Percentiles rank a stretch among this genome's conserved stretches.
Evolutionary conservation across 1,140 invertebrate genomes (phyloP).

Genomic region (Caligus rogercresseyi): DNA sequence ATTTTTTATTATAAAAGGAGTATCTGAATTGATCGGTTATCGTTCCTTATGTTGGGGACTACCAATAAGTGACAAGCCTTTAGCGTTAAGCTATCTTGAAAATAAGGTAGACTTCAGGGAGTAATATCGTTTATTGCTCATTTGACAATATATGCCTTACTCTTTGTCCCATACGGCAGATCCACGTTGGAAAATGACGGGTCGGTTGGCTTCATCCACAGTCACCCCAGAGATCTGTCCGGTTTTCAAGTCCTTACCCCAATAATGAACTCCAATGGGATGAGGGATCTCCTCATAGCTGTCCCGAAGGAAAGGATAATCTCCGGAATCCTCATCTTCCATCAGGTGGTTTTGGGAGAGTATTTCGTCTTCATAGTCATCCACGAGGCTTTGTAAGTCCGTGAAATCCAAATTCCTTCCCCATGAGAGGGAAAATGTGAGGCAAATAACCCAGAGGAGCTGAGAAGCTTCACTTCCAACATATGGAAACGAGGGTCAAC

Average conservation of each 20-base stretch:
- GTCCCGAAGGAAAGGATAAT: background rate
- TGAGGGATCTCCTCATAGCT: conserved; percentile 3
- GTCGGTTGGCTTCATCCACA: conserved; percentile 47
- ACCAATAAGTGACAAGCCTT: too few relatives aligned
- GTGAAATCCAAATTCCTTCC: background rate
- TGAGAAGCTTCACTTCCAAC: too few relatives aligned
- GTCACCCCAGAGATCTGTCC: conserved; percentile 64
- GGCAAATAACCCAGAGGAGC: too few relatives aligned
- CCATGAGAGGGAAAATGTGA: background rate
- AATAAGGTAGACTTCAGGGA: too few relatives aligned
- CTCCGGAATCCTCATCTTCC: background rate
- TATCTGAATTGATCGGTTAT: too few relatives aligned
- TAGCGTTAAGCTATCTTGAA: too few relatives aligned
- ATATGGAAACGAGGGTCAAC: too few relatives aligned
- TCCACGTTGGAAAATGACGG: conserved; percentile 68
- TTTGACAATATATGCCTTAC: too few relatives aligned
- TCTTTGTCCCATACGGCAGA: conserved; percentile 44
- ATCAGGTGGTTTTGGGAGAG: background rate
- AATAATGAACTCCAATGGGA: conserved; percentile 13
- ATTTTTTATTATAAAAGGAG: too few relatives aligned
- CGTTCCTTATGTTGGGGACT: too few relatives aligned
- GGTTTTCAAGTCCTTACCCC: conserved; percentile 27
- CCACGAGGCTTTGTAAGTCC: background rate
- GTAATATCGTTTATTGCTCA: too few relatives aligned
- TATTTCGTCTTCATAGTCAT: background rate